Evolutionary conservation across 2,888 invertebrate species (phyloP), one percentile per base, ranked within the genome.

Genomic region (Torymus auratus): DNA sequence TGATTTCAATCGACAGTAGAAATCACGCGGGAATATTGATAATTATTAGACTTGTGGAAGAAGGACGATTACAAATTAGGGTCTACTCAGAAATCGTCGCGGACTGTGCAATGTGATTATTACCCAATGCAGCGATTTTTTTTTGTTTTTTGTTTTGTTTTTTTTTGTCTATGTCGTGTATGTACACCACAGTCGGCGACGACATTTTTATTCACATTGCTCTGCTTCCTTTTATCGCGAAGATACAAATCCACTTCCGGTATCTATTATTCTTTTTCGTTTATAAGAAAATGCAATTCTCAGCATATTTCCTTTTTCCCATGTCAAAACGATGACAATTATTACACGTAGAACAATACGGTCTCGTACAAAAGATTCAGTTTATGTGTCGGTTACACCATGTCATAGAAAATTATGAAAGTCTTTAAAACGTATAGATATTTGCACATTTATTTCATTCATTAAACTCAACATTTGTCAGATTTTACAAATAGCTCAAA

Each of bases 101-200:
- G n/a, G 58, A 58, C 58, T 58, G 58, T 41, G 41, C n/a, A n/a
- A 17, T 58, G 15, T 58, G 15, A 60, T 61, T 41, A 58, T 61
- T 41, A 58, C 52, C 50, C 50, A 28, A 70, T 70, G 23, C 41
- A 17, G 41, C 64, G 15, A 56, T 41, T 20, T 41, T 41, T n/a
- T n/a, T n/a, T n/a, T n/a, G n/a, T n/a, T n/a, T n/a, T n/a, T n/a
- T n/a, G n/a, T n/a, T n/a, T n/a, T n/a, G n/a, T n/a, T n/a, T n/a
- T n/a, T n/a, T 64, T 50, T 15, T 61, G 60, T 71, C 41, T 50
- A 71, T 69, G 23, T 71, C 52, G 71, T 71, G 55, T 50, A 71
- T 69, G 55, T 71, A 71, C 71, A 71, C 17, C 71, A 71, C 58
- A 70, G 60, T 50, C 71, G 60, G 50, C 71, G 60, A 20, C 60